Conservation (phyloP, 2,797 vertebrate species). For the Syndactyla subalaris region DNA sequence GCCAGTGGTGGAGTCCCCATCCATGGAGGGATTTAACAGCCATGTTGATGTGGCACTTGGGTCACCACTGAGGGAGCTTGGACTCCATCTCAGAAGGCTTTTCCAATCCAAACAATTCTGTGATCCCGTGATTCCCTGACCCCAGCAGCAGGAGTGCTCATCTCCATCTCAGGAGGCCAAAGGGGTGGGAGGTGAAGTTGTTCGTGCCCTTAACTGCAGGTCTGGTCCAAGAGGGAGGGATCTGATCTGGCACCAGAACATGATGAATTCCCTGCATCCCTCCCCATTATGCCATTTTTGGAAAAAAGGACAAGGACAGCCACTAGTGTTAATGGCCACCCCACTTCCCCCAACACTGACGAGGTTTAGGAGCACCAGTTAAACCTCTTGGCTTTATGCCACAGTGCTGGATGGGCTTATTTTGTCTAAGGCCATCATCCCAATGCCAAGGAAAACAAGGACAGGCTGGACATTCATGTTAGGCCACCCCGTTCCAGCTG, state of each 20-base stretch:
- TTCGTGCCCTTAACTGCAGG: not conserved
- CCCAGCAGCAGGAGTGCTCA: not conserved
- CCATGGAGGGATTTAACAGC: not conserved
- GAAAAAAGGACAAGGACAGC: accelerated
- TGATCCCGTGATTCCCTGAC: not conserved
- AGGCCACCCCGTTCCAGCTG: constrained; percentile 30
- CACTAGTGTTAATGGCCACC: accelerated
- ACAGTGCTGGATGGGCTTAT: not conserved
- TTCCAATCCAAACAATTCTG: not conserved
- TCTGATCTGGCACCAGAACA: not conserved
- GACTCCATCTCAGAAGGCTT: not conserved
- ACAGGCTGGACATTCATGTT: not conserved
- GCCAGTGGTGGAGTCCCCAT: not conserved
- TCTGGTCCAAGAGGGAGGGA: too few species aligned
- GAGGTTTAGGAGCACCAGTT: not conserved
- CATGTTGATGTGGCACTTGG: not conserved
- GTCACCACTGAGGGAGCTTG: not conserved
- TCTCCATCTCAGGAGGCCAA: not conserved
- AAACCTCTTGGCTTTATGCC: not conserved
- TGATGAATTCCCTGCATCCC: not conserved
- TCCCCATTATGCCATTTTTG: not conserved
- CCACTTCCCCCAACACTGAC: not conserved
- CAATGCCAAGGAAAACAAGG: accelerated
- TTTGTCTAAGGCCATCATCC: not conserved
- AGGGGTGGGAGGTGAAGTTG: not conserved